phyloP scores from a whole-genome alignment of 2,888 invertebrate species.

The Archips crataeganus region DNA sequence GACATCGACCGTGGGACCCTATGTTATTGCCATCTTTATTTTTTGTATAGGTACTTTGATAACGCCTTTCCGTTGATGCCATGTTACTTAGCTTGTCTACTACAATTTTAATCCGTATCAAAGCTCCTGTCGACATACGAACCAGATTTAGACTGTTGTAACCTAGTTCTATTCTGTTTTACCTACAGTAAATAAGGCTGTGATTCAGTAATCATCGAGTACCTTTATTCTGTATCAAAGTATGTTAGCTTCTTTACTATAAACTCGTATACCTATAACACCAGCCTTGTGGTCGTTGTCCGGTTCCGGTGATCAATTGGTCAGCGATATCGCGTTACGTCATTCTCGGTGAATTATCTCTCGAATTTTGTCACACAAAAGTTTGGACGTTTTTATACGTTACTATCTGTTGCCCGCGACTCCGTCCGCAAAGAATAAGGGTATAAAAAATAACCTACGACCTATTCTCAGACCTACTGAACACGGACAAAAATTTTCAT shows the following conservation, averaged over 20 bases:
- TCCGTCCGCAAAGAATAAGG: no score
- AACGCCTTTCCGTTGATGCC: neutral
- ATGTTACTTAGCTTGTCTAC: neutral
- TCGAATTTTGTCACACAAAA: neutral
- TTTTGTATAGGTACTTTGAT: neutral
- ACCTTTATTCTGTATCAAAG: neutral
- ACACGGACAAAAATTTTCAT: no score
- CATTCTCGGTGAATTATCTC: conserved; percentile 1
- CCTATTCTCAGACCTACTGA: no score
- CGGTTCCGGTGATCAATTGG: neutral
- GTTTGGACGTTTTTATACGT: neutral
- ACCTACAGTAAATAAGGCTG: neutral
- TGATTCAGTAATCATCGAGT: neutral
- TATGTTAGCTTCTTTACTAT: no score
- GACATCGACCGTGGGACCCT: conserved; percentile 45
- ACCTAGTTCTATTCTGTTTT: neutral
- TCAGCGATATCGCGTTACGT: neutral
- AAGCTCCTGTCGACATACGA: neutral
- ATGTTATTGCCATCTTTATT: conserved; percentile 22
- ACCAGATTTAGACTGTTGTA: neutral
- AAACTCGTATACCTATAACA: neutral
- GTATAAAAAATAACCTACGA: no score
- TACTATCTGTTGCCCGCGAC: no score
- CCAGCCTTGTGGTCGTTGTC: neutral
- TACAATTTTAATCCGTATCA: neutral